Base-by-base conservation (phyloP, 2,888 invertebrate genomes). In the Stratiomys singularior region DNA sequence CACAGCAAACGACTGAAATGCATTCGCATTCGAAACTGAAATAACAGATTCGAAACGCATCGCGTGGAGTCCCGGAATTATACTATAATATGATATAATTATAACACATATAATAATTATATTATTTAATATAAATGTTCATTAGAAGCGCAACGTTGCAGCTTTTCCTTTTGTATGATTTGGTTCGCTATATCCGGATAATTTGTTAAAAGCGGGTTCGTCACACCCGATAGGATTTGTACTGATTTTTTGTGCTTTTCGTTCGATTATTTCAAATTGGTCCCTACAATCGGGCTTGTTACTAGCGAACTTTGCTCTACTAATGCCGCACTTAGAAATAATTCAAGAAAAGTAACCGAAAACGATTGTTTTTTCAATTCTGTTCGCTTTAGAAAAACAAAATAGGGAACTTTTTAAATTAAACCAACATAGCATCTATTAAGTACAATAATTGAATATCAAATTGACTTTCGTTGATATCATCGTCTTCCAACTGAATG, bases 131-230 rank as follows among this genome's bases (percentile, higher is more conserved):
- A n/a, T n/a, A n/a, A n/a, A n/a, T n/a, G 18, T 60, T 60, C 25
- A 0, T 25, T 60, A 60, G 21, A 60, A 25, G 23, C 60, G 25
- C 23, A 25, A 21, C 21, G 60, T 60, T 60, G 7, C 23, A 25
- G 21, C 21, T 60, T 60, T 52, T n/a, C n/a, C n/a, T 56, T 60
- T 60, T 60, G 18, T 60, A 60, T 5, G 60, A 60, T 60, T 60
- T 60, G 23, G 21, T 60, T 60, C 60, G 60, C 60, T 60, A 60
- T 60, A 60, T 60, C 60, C 60, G 60, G 23, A 23, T 1, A 60
- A 25, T 60, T 60, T 15, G 60, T 60, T 60, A 60, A n/a, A 60
- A 60, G 60, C 60, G 60, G 60, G 60, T 60, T 60, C 60, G 60
- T 60, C 23, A 60, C 23, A 25, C 13, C 60, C 60, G 60, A 13